Evolutionary conservation across 2,797 vertebrate genomes (phyloP).

Genomic region (Lepilemur ruficaudatus): DNA sequence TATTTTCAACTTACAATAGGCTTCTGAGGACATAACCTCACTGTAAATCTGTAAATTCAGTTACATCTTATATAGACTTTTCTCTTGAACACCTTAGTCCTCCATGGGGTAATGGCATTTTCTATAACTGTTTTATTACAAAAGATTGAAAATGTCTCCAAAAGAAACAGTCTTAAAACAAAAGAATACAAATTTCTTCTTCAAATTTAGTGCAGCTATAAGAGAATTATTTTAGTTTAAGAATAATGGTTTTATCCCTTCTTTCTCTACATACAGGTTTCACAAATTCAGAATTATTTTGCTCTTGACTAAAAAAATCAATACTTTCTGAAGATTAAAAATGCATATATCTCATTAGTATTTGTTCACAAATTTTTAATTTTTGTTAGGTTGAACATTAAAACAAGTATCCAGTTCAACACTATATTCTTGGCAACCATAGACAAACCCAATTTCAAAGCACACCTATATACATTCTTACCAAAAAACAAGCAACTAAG

Average conservation of each 20-base stretch:
- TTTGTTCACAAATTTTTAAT: slow-evolving; percentile 2
- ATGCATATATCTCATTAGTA: background rate
- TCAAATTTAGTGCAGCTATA: background rate
- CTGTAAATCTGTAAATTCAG: background rate
- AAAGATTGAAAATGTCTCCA: background rate
- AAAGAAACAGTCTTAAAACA: background rate
- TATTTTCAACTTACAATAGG: too few relatives aligned
- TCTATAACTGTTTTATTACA: background rate
- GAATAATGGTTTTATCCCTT: background rate
- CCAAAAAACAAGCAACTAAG: background rate
- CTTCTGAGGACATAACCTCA: background rate
- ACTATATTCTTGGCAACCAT: background rate
- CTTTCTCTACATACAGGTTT: background rate
- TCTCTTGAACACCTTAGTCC: rapidly evolving
- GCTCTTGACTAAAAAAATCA: background rate
- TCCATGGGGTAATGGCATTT: background rate
- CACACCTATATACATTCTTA: background rate
- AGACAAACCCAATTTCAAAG: background rate
- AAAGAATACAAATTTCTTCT: background rate
- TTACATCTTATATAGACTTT: background rate
- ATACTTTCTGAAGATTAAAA: background rate
- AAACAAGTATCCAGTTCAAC: background rate
- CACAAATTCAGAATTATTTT: background rate
- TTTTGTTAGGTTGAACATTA: background rate
- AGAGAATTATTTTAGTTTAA: background rate